Conservation (phyloP, 1,140 invertebrate species). For the Solen grandis region DNA sequence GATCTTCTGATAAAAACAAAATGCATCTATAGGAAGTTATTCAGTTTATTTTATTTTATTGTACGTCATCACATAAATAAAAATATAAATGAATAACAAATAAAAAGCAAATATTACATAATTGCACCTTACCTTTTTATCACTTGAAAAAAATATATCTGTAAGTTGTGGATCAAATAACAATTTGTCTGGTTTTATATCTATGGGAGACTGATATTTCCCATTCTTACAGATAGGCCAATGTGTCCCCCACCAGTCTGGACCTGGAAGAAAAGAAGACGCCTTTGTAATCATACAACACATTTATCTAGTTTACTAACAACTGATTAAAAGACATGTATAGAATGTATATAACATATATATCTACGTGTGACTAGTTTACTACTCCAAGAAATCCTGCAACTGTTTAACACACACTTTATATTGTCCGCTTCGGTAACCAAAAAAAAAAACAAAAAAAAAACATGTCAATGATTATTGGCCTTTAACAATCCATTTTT, state of each 20-base stretch:
- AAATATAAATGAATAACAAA: background rate
- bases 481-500: too few relatives aligned
- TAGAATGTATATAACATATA: background rate
- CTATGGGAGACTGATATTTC: slow-evolving; percentile 96
- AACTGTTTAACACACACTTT: background rate
- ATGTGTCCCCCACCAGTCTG: slow-evolving; percentile 98
- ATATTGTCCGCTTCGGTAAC: background rate
- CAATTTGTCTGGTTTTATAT: slow-evolving; percentile 94
- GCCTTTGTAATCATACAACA: background rate
- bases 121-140: slow-evolving; percentile 41
- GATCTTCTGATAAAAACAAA: too few relatives aligned
- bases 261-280: slow-evolving; percentile 86
- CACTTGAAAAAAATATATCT: slow-evolving; percentile 26
- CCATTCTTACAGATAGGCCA: slow-evolving; percentile 98
- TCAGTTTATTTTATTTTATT: background rate
- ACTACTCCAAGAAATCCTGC: too few relatives aligned
- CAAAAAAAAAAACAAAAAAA: background rate
- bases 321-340: background rate
- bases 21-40: background rate
- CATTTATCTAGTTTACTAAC: background rate
- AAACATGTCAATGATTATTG: too few relatives aligned
- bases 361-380: too few relatives aligned
- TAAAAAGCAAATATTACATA: too few relatives aligned
- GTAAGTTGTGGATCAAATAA: slow-evolving; percentile 96
- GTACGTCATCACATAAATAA: background rate